Percentiles rank a stretch among this genome's conserved stretches.
phyloP scores from a whole-genome alignment of 2,797 vertebrate genomes.

The Sus cebifrons region DNA sequence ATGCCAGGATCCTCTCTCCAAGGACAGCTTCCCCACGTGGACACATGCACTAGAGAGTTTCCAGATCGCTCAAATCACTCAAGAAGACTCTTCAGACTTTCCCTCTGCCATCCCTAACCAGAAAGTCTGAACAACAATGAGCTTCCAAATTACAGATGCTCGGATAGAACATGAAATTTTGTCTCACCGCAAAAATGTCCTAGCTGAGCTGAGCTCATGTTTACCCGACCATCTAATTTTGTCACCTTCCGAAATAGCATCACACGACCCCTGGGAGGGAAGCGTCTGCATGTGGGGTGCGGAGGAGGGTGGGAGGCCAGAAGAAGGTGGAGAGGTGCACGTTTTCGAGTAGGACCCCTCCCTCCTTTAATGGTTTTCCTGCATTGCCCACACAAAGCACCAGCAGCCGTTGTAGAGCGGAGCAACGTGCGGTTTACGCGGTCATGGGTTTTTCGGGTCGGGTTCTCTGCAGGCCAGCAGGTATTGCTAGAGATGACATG shows the following conservation, averaged over 20 bases:
- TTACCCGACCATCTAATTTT: conserved; percentile 77
- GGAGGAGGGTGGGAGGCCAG: not conserved
- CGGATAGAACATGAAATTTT: conserved; percentile 75
- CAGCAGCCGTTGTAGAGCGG: not conserved
- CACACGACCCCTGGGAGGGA: not conserved
- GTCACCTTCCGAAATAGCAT: conserved; percentile 72
- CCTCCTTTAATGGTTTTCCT: not conserved
- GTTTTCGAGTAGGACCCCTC: not conserved
- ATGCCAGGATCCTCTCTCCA: not conserved
- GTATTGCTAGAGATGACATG: conserved; percentile 67
- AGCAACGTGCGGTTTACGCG: conserved; percentile 1
- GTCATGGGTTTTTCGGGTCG: conserved; percentile 49
- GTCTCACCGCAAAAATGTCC: conserved; percentile 75
- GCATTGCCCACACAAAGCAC: conserved; percentile 24
- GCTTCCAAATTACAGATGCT: conserved; percentile 75
- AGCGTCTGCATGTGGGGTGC: not conserved
- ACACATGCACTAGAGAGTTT: not conserved
- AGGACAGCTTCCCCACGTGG: not conserved
- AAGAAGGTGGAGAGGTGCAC: not conserved
- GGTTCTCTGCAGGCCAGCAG: conserved; percentile 62
- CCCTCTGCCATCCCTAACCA: not conserved
- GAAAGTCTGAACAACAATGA: conserved; percentile 37
- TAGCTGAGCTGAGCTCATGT: conserved; percentile 58
- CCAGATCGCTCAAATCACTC: not conserved
- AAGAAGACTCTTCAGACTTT: not conserved